Evolutionary conservation across 2,113 vertebrate genomes (phyloP).

Genomic region (Corydoras sp.): DNA sequence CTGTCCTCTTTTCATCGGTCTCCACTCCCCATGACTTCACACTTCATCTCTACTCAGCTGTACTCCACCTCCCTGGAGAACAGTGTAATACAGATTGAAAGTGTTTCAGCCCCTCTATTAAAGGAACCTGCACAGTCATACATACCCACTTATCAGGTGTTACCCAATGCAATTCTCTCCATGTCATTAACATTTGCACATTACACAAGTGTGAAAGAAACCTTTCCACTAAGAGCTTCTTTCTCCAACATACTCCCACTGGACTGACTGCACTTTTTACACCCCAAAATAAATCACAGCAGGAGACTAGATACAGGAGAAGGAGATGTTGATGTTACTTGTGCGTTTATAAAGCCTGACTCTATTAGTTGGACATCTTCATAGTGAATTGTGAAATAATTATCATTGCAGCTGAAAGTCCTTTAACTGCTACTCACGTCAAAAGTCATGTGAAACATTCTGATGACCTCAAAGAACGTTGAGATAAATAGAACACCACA

Average conservation of each 20-base stretch:
- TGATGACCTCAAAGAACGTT: too few species aligned
- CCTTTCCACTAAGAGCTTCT: conserved; percentile 7
- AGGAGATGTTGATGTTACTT: too few species aligned
- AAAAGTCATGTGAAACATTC: too few species aligned
- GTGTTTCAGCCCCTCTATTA: not conserved
- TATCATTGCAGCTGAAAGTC: too few species aligned
- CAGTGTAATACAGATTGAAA: not conserved
- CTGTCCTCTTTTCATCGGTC: not conserved
- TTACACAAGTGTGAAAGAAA: conserved; percentile 35
- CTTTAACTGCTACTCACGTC: too few species aligned
- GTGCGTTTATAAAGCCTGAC: too few species aligned
- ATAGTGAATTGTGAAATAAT: too few species aligned
- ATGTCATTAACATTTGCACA: conserved; percentile 45
- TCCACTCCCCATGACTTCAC: not conserved
- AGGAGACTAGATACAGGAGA: not conserved
- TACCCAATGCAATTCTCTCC: conserved; percentile 46
- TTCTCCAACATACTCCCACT: conserved; percentile 1
- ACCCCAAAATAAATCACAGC: conserved; percentile 19
- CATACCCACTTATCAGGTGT: conserved; percentile 24
- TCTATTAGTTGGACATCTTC: too few species aligned
- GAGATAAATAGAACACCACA: too few species aligned
- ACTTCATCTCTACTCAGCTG: not conserved
- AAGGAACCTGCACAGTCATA: conserved; percentile 13
- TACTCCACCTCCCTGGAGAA: not conserved
- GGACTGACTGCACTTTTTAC: conserved; percentile 16